Percentiles rank a stretch among this genome's conserved stretches.
These are phyloP conservation scores for Drusus annulatus DNA, from an alignment of 1,140 invertebrate genomes.

Conservation along the genomic window DNA sequence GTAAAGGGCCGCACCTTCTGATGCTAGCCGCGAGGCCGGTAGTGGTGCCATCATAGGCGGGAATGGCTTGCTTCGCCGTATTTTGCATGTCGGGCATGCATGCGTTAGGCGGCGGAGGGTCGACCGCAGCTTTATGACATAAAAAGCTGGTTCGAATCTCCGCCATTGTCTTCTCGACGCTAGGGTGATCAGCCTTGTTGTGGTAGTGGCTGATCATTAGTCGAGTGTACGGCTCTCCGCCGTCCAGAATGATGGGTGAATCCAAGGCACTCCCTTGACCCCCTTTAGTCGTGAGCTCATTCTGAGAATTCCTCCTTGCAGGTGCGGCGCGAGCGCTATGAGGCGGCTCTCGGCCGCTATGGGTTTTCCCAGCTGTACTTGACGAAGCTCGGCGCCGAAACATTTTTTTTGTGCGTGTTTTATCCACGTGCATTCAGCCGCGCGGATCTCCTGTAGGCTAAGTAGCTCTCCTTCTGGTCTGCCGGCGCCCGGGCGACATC, in stretches of 20 bases:
- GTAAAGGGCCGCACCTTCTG: not conserved
- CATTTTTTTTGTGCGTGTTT: too few species aligned
- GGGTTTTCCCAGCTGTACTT: too few species aligned
- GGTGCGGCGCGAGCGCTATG: too few species aligned
- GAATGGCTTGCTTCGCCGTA: not conserved
- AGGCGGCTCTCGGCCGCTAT: too few species aligned
- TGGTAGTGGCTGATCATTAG: conserved; percentile 4
- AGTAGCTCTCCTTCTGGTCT: too few species aligned
- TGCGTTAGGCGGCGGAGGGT: not conserved
- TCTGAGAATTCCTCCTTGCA: too few species aligned
- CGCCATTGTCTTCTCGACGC: not conserved
- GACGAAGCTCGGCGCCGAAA: too few species aligned
- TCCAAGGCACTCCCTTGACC: too few species aligned
- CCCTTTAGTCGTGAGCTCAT: too few species aligned
- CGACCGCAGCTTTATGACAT: not conserved
- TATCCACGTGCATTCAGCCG: too few species aligned
- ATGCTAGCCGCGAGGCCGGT: not conserved
- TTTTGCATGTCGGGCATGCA: not conserved
- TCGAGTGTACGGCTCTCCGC: not conserved
- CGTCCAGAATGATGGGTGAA: conserved; percentile 2
- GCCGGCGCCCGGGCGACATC: too few species aligned
- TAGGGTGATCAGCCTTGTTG: not conserved
- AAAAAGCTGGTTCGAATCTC: not conserved
- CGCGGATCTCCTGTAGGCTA: too few species aligned
- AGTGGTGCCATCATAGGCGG: not conserved